phyloP scores from a whole-genome alignment of 2,113 vertebrate genomes.

The Psephotus haematonotus region DNA sequence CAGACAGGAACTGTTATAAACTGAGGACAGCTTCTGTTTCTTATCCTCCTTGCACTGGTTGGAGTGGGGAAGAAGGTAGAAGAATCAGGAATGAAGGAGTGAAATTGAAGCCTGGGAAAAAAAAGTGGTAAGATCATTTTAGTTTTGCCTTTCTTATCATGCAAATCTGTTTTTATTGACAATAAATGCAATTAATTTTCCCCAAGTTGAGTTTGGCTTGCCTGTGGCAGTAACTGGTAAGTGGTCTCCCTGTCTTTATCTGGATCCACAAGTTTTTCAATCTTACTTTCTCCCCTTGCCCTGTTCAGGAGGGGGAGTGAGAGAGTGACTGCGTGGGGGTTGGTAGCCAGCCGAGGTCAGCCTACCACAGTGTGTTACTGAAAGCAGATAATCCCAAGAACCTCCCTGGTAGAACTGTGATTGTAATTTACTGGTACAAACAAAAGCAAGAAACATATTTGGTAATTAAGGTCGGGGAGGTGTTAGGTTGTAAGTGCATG shows the following conservation, averaged over 20 bases:
- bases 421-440: background rate
- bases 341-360: background rate
- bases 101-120: background rate
- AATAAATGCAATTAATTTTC: background rate
- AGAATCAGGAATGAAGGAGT: background rate
- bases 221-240: background rate
- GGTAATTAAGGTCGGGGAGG: background rate
- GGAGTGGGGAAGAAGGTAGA: background rate
- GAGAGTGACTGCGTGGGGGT: accelerated
- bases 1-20: background rate
- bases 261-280: background rate
- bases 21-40: background rate
- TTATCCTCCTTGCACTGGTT: background rate
- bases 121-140: background rate
- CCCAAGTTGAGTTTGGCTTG: background rate
- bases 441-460: background rate
- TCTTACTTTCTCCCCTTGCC: background rate
- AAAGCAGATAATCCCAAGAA: background rate
- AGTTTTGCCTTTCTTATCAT: background rate
- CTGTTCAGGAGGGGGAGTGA: background rate
- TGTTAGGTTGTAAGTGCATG: background rate
- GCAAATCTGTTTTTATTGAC: background rate
- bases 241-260: background rate
- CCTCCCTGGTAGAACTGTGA: background rate
- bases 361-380: background rate